These are phyloP conservation scores for Labeo catla DNA, from an alignment of 2,113 vertebrate genomes.

Conservation along the genomic window DNA sequence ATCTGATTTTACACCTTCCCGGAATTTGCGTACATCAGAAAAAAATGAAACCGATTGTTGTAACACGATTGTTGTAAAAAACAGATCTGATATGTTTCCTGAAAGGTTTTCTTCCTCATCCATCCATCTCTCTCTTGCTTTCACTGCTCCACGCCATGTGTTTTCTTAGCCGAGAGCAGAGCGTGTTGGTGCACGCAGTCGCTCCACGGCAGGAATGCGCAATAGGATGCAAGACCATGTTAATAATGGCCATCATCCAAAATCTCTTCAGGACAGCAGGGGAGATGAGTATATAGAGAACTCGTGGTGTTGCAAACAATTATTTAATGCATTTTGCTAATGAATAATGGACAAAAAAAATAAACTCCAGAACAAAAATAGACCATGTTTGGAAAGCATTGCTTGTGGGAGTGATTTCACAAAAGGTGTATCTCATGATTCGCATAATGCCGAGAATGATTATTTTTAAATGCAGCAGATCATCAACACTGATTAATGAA, in stretches of 20 bases:
- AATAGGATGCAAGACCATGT: slow-evolving; percentile 45
- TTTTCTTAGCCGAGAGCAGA: slow-evolving; percentile 53
- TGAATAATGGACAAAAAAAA: not conserved
- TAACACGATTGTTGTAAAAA: not conserved
- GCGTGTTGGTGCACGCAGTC: slow-evolving; percentile 49
- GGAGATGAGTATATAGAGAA: slow-evolving; percentile 6
- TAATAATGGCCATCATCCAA: slow-evolving; percentile 45
- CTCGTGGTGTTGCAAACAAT: not conserved
- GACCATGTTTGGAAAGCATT: not conserved
- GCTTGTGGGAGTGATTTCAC: not conserved
- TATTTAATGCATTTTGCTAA: not conserved
- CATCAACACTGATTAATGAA: not conserved
- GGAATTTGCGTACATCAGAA: no score
- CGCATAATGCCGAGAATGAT: not conserved
- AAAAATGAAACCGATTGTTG: not conserved
- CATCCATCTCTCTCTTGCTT: slow-evolving; percentile 32
- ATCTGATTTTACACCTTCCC: not conserved
- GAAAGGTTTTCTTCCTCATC: slow-evolving; percentile 17
- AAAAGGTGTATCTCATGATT: not conserved
- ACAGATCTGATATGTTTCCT: not conserved
- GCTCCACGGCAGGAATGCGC: slow-evolving; percentile 51
- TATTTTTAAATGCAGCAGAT: not conserved
- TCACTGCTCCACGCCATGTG: slow-evolving; percentile 35
- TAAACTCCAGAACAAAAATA: not conserved
- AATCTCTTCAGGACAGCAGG: slow-evolving; percentile 41